These are phyloP conservation scores for Habropoda laboriosa DNA, from an alignment of 1,140 invertebrate genomes.

Conservation along the genomic window DNA sequence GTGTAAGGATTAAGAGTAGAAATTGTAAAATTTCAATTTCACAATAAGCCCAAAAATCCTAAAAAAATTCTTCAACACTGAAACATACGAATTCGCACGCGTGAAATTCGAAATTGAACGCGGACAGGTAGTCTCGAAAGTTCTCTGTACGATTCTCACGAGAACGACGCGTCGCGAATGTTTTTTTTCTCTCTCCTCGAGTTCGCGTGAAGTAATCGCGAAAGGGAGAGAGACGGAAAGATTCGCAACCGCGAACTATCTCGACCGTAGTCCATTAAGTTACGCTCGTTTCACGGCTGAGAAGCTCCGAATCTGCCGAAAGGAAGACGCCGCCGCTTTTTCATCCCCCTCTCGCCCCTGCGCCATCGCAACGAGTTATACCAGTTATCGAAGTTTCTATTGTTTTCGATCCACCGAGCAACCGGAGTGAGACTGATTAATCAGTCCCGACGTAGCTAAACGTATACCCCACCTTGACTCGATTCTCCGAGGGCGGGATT, in stretches of 20 bases:
- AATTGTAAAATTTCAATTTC: too few relatives aligned
- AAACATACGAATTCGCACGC: too few relatives aligned
- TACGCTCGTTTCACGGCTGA: conserved; percentile 42
- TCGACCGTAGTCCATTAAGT: conserved; percentile 45
- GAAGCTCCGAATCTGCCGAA: conserved; percentile 30
- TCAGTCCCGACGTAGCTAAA: neutral
- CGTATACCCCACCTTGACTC: too few relatives aligned
- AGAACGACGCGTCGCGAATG: neutral
- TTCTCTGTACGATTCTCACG: neutral
- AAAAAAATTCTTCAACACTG: too few relatives aligned
- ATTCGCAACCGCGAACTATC: conserved; percentile 39
- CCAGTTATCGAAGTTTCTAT: conserved; percentile 42
- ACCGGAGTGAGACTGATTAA: conserved; percentile 23
- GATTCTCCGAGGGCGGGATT: neutral
- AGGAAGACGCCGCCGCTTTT: neutral
- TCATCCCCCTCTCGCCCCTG: neutral
- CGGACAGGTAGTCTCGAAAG: neutral
- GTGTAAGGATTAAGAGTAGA: too few relatives aligned
- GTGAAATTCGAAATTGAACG: neutral
- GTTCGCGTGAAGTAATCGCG: conserved; percentile 17
- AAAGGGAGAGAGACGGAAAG: too few relatives aligned
- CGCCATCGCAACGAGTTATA: conserved; percentile 29
- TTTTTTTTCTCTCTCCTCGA: neutral
- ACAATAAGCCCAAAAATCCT: too few relatives aligned
- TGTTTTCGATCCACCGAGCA: conserved; percentile 41